phyloP scores from a whole-genome alignment of 2,888 invertebrate genomes.

The Halictus quadricinctus region DNA sequence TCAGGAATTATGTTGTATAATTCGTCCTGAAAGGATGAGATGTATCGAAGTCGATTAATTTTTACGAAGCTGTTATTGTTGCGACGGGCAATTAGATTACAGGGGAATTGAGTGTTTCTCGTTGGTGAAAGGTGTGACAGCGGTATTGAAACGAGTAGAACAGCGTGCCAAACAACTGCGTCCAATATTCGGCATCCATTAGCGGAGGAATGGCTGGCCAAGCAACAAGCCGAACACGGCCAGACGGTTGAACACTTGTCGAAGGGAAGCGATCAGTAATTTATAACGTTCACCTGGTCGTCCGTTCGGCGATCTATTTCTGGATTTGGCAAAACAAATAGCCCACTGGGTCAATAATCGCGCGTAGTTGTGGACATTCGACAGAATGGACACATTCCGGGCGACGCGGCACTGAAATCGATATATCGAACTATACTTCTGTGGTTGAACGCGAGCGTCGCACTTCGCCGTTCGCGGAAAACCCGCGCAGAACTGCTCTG shows the following conservation, averaged over 20 bases:
- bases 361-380: slow-evolving; percentile 26
- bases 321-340: slow-evolving; percentile 52
- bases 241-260: not conserved
- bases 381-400: slow-evolving; percentile 8
- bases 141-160: not conserved
- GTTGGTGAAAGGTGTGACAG: not conserved
- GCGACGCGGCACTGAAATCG: slow-evolving; percentile 34
- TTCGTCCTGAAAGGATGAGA: not conserved
- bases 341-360: slow-evolving; percentile 51
- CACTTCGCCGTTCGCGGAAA: not conserved
- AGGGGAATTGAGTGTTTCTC: not conserved
- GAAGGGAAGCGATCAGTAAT: slow-evolving; percentile 52
- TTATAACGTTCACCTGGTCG: slow-evolving; percentile 54
- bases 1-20: not conserved
- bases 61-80: not conserved
- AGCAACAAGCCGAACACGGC: not conserved
- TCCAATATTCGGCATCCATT: not conserved
- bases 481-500: not conserved
- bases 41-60: not conserved
- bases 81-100: not conserved
- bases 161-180: not conserved
- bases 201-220: not conserved
- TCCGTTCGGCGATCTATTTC: slow-evolving; percentile 40
- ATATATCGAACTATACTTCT: slow-evolving; percentile 40
- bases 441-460: not conserved